A percentile compares a stretch with the other conserved stretches of the same genome.
These are phyloP conservation scores for Phyllostomus discolor DNA, from an alignment of 2,113 vertebrate genomes.

Conservation along the genomic window DNA sequence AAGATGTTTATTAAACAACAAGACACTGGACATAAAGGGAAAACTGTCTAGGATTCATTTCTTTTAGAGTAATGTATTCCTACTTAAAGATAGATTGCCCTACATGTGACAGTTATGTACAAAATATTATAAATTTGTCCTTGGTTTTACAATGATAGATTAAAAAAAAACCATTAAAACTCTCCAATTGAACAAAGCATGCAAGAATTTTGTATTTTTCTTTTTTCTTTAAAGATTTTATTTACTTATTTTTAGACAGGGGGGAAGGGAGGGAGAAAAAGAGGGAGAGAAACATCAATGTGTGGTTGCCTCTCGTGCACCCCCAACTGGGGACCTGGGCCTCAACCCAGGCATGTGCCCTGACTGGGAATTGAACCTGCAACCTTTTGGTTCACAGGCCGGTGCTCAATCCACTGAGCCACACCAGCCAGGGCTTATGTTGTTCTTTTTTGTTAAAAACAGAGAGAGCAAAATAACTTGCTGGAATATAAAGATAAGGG, in stretches of 20 bases:
- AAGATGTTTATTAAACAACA: neutral
- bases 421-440: too few relatives aligned
- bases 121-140: neutral
- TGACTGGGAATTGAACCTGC: too few relatives aligned
- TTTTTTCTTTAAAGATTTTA: neutral
- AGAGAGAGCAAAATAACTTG: neutral
- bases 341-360: too few relatives aligned
- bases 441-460: neutral
- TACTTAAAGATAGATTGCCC: neutral
- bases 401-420: too few relatives aligned
- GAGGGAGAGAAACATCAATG: too few relatives aligned
- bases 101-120: neutral
- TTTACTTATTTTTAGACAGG: too few relatives aligned
- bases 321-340: too few relatives aligned
- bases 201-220: neutral
- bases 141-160: neutral
- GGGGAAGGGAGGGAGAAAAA: too few relatives aligned
- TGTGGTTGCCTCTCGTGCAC: too few relatives aligned
- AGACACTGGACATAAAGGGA: neutral
- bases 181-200: neutral
- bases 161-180: neutral
- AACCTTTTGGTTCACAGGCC: too few relatives aligned
- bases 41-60: neutral
- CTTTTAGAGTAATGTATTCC: neutral
- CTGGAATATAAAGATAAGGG: neutral